A percentile compares a stretch with the other conserved stretches of the same genome.
phyloP scores from a whole-genome alignment of 2,888 invertebrate species.

The Phorcus lineatus region DNA sequence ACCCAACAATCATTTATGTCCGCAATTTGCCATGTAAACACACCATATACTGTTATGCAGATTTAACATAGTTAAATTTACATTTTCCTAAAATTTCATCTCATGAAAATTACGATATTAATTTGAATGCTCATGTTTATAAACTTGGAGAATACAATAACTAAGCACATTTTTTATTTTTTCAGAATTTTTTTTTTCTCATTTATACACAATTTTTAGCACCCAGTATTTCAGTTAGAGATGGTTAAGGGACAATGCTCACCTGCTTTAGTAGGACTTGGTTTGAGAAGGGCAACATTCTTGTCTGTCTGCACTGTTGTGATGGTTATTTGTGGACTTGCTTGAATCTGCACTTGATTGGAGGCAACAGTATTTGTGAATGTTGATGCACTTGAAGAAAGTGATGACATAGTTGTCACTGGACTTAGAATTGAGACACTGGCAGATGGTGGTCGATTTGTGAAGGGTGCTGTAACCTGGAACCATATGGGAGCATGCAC shows the following conservation, averaged over 20 bases:
- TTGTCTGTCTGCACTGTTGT: conserved; percentile 32
- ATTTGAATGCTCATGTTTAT: too few species aligned
- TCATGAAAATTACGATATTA: too few species aligned
- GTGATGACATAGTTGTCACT: conserved; percentile 47
- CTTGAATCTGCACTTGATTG: conserved; percentile 46
- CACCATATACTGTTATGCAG: too few species aligned
- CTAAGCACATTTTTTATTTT: too few species aligned
- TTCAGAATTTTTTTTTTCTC: too few species aligned
- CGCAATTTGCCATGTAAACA: too few species aligned
- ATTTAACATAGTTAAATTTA: too few species aligned
- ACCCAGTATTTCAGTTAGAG: too few species aligned
- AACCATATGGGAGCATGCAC: not conserved
- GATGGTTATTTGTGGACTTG: conserved; percentile 50
- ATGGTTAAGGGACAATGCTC: not conserved
- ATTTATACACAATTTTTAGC: too few species aligned
- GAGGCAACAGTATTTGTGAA: conserved; percentile 49
- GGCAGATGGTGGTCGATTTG: conserved; percentile 40
- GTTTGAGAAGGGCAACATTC: conserved; percentile 46
- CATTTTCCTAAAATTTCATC: too few species aligned
- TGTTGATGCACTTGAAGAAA: conserved; percentile 50
- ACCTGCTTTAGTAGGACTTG: conserved; percentile 68
- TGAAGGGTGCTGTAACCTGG: conserved; percentile 36
- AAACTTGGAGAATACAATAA: too few species aligned
- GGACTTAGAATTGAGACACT: conserved; percentile 57
- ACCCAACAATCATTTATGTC: too few species aligned